Conservation (phyloP, 2,888 invertebrate species). For the Pristionchus fissidentatus region DNA sequence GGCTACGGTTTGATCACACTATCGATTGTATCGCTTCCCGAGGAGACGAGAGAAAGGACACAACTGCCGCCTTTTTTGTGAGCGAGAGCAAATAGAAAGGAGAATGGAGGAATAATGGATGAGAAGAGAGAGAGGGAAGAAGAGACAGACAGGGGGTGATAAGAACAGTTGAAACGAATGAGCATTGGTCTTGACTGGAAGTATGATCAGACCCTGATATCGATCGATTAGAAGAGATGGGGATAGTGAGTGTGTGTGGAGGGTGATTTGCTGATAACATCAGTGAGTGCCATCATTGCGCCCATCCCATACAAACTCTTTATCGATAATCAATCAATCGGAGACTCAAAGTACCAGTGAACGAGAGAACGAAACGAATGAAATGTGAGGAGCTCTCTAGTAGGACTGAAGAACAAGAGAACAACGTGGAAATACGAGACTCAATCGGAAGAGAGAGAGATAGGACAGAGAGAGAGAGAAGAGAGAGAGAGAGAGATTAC, state of each 20-base stretch:
- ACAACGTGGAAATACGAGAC: constrained; percentile 24
- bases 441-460: neutral
- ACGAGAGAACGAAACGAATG: neutral
- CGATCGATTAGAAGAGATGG: neutral
- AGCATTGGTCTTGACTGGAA: too few species aligned
- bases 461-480: too few species aligned
- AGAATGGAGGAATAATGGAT: neutral
- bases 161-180: too few species aligned
- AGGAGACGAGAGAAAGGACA: neutral
- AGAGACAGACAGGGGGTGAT: neutral
- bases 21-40: constrained; percentile 27
- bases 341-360: neutral
- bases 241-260: neutral
- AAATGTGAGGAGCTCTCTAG: neutral
- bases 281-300: constrained; percentile 11
- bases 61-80: neutral
- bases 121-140: neutral
- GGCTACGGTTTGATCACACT: neutral
- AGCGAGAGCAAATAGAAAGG: constrained; percentile 31
- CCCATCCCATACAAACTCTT: constrained; percentile 20
- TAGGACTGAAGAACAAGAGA: constrained; percentile 27
- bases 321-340: constrained; percentile 10
- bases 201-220: too few species aligned
- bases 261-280: constrained; percentile 9
- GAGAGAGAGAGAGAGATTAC: too few species aligned